Conservation (phyloP, 2,113 vertebrate genomes). For the Genyomyrus donnyi region DNA sequence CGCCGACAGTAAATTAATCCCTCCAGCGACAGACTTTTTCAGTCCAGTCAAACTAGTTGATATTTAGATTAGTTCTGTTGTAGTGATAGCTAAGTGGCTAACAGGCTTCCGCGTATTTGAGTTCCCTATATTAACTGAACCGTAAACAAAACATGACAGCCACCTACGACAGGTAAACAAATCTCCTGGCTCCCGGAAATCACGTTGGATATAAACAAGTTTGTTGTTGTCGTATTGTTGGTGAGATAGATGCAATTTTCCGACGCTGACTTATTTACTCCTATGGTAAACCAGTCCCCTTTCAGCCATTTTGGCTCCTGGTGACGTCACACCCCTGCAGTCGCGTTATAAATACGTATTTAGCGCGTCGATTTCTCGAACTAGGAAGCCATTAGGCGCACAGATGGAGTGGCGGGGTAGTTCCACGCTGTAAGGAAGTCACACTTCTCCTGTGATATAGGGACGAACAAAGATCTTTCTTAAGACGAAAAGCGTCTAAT, state of each 20-base stretch:
- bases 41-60: background rate
- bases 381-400: background rate
- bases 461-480: background rate
- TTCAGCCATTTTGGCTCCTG: conserved; percentile 48
- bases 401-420: background rate
- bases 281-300: conserved; percentile 11
- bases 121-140: background rate
- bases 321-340: conserved; percentile 30
- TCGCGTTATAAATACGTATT: conserved; percentile 29
- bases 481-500: background rate
- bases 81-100: background rate
- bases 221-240: background rate
- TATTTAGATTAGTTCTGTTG: background rate
- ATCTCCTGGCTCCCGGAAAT: background rate
- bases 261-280: conserved; percentile 3
- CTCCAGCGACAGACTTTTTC: background rate
- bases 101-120: conserved; percentile 9
- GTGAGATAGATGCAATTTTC: background rate
- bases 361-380: background rate
- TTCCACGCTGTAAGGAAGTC: background rate
- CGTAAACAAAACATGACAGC: background rate
- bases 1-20: background rate
- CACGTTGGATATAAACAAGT: background rate
- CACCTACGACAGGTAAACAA: conserved; percentile 12
- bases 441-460: background rate